Conservation (phyloP, 1,140 invertebrate species). For the Asobara japonica region DNA sequence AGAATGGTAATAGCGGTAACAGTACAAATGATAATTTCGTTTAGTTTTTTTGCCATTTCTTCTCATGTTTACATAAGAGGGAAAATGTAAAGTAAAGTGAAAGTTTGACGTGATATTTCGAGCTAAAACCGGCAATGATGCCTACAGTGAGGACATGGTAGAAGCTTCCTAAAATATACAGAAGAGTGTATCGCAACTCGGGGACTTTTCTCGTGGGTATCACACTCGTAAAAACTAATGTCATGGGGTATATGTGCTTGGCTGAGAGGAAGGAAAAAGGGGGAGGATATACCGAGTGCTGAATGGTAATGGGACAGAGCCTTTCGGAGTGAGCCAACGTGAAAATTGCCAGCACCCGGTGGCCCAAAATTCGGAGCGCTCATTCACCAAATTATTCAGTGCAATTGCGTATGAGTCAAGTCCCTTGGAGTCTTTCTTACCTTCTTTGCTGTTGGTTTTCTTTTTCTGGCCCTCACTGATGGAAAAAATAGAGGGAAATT, state of each 20-base stretch:
- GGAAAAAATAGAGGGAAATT: too few relatives aligned
- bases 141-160: constrained; percentile 10
- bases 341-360: constrained; percentile 24
- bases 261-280: too few relatives aligned
- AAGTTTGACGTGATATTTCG: constrained; percentile 8
- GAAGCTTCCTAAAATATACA: constrained; percentile 35
- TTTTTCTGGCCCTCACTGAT: neutral
- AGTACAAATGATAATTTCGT: too few relatives aligned
- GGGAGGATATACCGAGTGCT: too few relatives aligned
- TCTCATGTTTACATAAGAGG: neutral
- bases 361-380: constrained; percentile 7
- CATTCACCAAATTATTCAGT: constrained; percentile 38
- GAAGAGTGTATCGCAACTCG: constrained; percentile 15
- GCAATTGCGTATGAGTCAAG: neutral
- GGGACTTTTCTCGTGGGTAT: constrained; percentile 34
- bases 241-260: constrained; percentile 23
- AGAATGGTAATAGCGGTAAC: too few relatives aligned
- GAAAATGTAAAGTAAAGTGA: neutral
- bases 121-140: neutral
- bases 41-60: too few relatives aligned
- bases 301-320: neutral
- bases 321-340: neutral
- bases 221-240: constrained; percentile 43
- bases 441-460: neutral
- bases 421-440: neutral